Conservation (phyloP, 2,888 invertebrate genomes). For the Abscondita cerata region DNA sequence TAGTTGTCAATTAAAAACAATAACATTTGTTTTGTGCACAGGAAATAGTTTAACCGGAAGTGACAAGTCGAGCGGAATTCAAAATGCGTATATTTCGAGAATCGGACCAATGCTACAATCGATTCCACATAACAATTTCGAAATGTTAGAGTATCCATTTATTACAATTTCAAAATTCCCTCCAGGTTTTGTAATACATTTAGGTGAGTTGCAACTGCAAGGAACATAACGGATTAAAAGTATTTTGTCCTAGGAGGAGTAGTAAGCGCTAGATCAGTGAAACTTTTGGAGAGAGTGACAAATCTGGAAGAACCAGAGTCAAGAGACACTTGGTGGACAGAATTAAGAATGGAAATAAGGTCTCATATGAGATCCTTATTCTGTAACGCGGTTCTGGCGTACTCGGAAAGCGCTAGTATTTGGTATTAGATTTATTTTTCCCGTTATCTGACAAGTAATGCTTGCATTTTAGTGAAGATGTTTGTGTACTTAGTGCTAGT, state of each 20-base stretch:
- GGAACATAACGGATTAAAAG: too few relatives aligned
- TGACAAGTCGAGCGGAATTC: slow-evolving; percentile 67
- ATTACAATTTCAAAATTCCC: slow-evolving; percentile 92
- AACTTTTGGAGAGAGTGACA: slow-evolving; percentile 80
- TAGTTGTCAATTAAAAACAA: too few relatives aligned
- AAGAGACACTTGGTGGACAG: slow-evolving; percentile 96
- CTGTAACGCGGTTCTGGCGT: slow-evolving; percentile 94
- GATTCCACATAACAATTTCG: slow-evolving; percentile 80
- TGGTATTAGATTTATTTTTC: slow-evolving; percentile 71
- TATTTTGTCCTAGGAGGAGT: slow-evolving; percentile 68
- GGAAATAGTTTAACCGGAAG: slow-evolving; percentile 79
- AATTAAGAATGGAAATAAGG: slow-evolving; percentile 92
- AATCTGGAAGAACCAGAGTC: slow-evolving; percentile 90
- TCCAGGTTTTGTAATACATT: slow-evolving; percentile 83
- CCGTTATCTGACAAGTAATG: slow-evolving; percentile 15
- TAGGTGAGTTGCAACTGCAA: slow-evolving; percentile 67
- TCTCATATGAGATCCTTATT: slow-evolving; percentile 92
- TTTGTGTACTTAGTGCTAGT: slow-evolving; percentile 90
- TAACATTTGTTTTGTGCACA: slow-evolving; percentile 48
- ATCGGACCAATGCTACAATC: slow-evolving; percentile 65
- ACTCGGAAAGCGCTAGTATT: slow-evolving; percentile 90
- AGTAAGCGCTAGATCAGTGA: slow-evolving; percentile 84
- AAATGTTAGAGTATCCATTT: slow-evolving; percentile 95
- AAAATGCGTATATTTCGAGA: slow-evolving; percentile 64
- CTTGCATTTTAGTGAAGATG: slow-evolving; percentile 78